Base-by-base conservation (phyloP, 2,113 vertebrate species). In the Theristicus caerulescens region DNA sequence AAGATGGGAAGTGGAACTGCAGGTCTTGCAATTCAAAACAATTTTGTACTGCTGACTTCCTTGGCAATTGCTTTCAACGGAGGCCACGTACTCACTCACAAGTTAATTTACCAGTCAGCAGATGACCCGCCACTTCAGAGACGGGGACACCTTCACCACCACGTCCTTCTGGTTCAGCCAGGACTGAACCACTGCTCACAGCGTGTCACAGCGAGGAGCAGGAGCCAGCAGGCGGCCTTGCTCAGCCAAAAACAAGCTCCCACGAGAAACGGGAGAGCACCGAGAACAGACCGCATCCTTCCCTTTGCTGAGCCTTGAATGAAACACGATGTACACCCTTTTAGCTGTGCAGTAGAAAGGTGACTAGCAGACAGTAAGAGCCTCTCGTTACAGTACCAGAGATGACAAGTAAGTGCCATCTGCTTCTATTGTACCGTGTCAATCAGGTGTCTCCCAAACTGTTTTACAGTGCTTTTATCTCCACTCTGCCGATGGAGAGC, bases 281-380 rank as follows among this genome's bases (percentile, higher is more conserved):
- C 2, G 25, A 51, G 42, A 72, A 40, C 17, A 54, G n/a, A 24
- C 3, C 0, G 0, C 0, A 0, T 31, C 47, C 42, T 85, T 18
- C 27, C 9, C 22, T 71, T 29, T 44, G 36, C 55, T n/a, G 14
- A 42, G 32, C 51, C 47, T 83, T 51, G 14, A 47, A 46, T 42
- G 34, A 54, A 54, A 46, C 21, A 24, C 0, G 7, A 61, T 3
- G 47, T 8, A 6, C 11, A 42, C 5, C 3, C 11, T 69, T 36
- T 8, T 5, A 78, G 13, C 69, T 57, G 38, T 2, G 34, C 21
- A 46, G 16, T 2, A 51, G 46, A 83, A 73, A 54, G 11, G 19
- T 26, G 42, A 67, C 34, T 3, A 25, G 36, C 2, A 26, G 44
- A 31, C 1, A 10, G 13, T 8, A 67, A 38, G 4, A 61, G 29